These are phyloP conservation scores for human DNA, from an alignment of 2,113 vertebrate genomes.

Conservation along the genomic window GRCh38 chr12:77844001-77844500, in stretches of 20 bases:
- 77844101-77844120: neutral
- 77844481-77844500: neutral
- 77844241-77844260: neutral
- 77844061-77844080: neutral
- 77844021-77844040: neutral
- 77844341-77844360: neutral
- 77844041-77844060: neutral
- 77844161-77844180: neutral
- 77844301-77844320: neutral
- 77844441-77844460: neutral
- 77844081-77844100: neutral
- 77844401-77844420: neutral
- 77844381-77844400: neutral
- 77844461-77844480: neutral
- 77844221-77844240: accelerated
- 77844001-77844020: neutral
- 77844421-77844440: too few relatives aligned
- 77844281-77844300: too few relatives aligned
- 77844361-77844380: neutral
- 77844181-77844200: neutral
- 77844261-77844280: neutral
- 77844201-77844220: neutral
- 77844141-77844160: neutral
- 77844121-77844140: neutral
- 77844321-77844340: too few relatives aligned